phyloP scores from a whole-genome alignment of 2,113 vertebrate species.

The Neodon shergylaensis region DNA sequence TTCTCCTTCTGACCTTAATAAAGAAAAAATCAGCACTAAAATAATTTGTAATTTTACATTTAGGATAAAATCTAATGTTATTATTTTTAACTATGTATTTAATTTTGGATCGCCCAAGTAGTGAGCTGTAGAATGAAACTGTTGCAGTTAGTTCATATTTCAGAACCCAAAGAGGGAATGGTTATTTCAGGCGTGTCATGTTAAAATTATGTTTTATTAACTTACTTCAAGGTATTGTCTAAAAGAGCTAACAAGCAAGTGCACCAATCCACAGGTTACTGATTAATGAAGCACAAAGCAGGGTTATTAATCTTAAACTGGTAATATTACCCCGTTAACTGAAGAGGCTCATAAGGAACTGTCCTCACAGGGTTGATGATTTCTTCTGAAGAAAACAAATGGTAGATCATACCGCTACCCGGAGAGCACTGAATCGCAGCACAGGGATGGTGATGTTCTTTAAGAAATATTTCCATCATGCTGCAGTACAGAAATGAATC shows the following conservation, averaged over 20 bases:
- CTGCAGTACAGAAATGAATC: conserved; percentile 23
- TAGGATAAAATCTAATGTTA: background rate
- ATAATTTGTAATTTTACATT: background rate
- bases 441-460: conserved; percentile 53
- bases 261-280: background rate
- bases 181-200: background rate
- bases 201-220: conserved; percentile 29
- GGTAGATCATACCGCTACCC: conserved; percentile 22
- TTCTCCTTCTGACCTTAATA: background rate
- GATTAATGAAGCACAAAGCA: conserved; percentile 4
- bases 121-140: background rate
- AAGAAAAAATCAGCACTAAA: background rate
- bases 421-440: conserved; percentile 37
- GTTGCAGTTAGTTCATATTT: background rate
- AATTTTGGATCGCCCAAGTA: background rate
- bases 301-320: background rate
- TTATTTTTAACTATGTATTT: background rate
- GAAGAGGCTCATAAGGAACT: conserved; percentile 31
- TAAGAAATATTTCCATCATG: conserved; percentile 66
- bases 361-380: background rate
- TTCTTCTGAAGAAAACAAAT: conserved; percentile 49
- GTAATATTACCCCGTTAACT: background rate
- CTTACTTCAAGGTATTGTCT: background rate
- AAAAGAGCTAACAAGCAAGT: background rate
- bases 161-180: background rate